These are phyloP conservation scores for Pycnonotus jocosus DNA, from an alignment of 2,113 vertebrate species.

Conservation along the genomic window DNA sequence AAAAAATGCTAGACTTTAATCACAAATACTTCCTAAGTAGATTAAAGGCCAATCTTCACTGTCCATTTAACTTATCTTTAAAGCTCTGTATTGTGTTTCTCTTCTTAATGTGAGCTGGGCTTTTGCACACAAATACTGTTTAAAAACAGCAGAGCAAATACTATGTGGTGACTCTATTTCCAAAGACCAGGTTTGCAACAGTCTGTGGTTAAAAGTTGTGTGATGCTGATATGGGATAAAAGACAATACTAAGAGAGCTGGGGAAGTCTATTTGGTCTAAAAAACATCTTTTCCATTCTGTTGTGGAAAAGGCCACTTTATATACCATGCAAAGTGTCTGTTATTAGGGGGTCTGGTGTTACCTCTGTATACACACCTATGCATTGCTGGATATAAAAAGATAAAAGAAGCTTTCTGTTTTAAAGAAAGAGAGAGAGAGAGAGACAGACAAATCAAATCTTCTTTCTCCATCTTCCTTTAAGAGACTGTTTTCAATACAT, in stretches of 20 bases:
- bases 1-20: background rate
- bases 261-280: background rate
- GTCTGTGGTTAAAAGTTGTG: background rate
- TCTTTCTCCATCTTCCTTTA: background rate
- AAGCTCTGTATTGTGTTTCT: background rate
- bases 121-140: background rate
- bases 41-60: slow-evolving; percentile 23
- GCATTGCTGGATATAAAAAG: background rate
- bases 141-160: background rate
- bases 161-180: background rate
- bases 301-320: background rate
- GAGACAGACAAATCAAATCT: background rate
- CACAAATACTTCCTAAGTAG: slow-evolving; percentile 2
- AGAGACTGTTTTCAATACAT: background rate
- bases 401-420: background rate
- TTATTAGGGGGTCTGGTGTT: background rate
- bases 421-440: background rate
- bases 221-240: background rate
- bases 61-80: slow-evolving; percentile 14
- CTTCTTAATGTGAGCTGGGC: background rate
- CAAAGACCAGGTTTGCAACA: background rate
- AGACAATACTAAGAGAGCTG: background rate
- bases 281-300: background rate
- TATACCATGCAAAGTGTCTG: background rate
- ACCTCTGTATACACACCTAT: background rate